phyloP scores from a whole-genome alignment of 2,797 vertebrate genomes.

The Botia kubotai region DNA sequence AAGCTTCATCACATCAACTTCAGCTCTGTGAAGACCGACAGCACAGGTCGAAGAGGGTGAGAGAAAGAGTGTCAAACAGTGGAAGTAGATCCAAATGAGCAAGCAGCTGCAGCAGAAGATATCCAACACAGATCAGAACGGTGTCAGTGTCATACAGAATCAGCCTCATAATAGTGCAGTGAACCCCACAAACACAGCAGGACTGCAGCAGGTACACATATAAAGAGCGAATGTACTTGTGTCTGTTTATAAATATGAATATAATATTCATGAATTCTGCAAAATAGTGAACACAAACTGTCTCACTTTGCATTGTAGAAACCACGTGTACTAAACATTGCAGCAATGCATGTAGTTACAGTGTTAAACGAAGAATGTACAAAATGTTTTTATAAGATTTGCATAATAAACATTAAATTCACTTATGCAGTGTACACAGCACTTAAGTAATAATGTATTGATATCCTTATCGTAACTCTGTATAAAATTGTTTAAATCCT shows the following conservation, averaged over 20 bases:
- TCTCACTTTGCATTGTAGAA: background rate
- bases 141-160: conserved; percentile 86
- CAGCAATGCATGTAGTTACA: background rate
- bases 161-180: conserved; percentile 77
- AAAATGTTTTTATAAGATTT: background rate
- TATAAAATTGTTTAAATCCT: background rate
- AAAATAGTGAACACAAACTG: background rate
- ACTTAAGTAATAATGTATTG: background rate
- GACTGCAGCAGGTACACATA: conserved; percentile 77
- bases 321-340: background rate
- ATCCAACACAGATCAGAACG: conserved; percentile 77
- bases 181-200: conserved; percentile 43
- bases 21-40: conserved; percentile 11
- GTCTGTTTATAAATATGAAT: background rate
- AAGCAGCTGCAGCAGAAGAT: conserved; percentile 82
- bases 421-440: background rate
- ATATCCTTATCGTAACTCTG: background rate
- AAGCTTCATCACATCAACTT: conserved; percentile 1
- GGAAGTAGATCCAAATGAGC: conserved; percentile 88
- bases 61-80: conserved; percentile 58
- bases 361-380: background rate
- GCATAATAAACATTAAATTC: background rate
- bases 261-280: background rate
- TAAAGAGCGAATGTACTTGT: background rate
- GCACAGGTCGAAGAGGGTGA: conserved; percentile 38